Evolutionary conservation across 2,888 invertebrate genomes (phyloP).

Genomic region (Muscina levida): DNA sequence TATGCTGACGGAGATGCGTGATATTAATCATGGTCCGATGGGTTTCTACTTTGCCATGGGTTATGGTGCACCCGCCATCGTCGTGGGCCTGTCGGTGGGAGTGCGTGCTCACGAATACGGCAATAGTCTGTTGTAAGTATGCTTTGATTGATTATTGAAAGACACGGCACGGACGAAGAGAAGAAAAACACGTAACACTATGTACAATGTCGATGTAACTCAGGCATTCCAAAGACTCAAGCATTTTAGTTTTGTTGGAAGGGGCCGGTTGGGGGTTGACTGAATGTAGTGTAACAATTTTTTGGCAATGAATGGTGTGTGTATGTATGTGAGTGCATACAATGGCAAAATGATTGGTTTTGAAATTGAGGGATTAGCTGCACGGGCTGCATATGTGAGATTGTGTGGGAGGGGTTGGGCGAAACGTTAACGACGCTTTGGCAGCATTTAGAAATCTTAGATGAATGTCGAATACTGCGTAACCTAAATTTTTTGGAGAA

Average conservation of each 20-base stretch:
- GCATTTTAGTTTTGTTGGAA: too few relatives aligned
- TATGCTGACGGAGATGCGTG: slow-evolving; percentile 96
- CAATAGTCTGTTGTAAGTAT: slow-evolving; percentile 93
- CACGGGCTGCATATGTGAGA: too few relatives aligned
- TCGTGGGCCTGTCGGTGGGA: slow-evolving; percentile 94
- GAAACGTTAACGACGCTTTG: background rate
- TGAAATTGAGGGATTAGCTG: background rate
- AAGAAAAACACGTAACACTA: background rate
- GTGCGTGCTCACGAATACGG: slow-evolving; percentile 97
- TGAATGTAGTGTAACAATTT: too few relatives aligned
- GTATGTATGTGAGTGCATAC: background rate
- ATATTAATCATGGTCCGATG: slow-evolving; percentile 97
- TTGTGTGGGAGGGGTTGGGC: too few relatives aligned
- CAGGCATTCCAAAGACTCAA: too few relatives aligned
- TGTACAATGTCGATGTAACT: too few relatives aligned
- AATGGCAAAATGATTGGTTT: slow-evolving; percentile 4
- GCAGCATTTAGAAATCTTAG: background rate
- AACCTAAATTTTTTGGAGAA: background rate
- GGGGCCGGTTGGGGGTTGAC: slow-evolving; percentile 27
- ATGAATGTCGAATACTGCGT: background rate
- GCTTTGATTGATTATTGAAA: background rate
- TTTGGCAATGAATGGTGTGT: too few relatives aligned
- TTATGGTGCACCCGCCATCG: slow-evolving; percentile 94
- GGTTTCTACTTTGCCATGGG: slow-evolving; percentile 94
- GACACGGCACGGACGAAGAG: background rate